Evolutionary conservation across 1,140 invertebrate genomes (phyloP).

Genomic region (Cherax quadricarinatus): DNA sequence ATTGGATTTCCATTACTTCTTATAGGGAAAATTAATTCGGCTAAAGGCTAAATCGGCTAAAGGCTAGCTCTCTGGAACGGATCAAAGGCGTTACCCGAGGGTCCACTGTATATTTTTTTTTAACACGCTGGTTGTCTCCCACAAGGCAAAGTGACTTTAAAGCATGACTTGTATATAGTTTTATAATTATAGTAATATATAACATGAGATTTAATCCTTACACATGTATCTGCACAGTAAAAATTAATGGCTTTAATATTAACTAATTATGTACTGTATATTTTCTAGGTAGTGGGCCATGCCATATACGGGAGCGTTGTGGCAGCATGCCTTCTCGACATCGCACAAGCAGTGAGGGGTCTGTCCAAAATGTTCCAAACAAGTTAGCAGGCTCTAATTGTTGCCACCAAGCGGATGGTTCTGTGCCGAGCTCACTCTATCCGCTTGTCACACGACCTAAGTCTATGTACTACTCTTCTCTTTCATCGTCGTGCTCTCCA

Average conservation of each 20-base stretch:
- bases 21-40: too few relatives aligned
- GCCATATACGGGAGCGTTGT: constrained; percentile 31
- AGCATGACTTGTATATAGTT: too few relatives aligned
- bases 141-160: too few relatives aligned
- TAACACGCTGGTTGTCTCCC: too few relatives aligned
- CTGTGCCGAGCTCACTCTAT: constrained; percentile 22
- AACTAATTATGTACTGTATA: not conserved
- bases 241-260: not conserved
- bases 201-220: too few relatives aligned
- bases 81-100: too few relatives aligned
- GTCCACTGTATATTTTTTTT: too few relatives aligned
- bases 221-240: too few relatives aligned
- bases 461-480: constrained; percentile 64
- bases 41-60: too few relatives aligned
- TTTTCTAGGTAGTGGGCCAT: not conserved
- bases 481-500: constrained; percentile 59
- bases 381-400: constrained; percentile 37
- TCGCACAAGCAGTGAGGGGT: constrained; percentile 62
- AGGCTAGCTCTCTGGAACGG: too few relatives aligned
- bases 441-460: constrained; percentile 58
- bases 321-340: constrained; percentile 63
- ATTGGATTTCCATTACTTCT: too few relatives aligned
- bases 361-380: constrained; percentile 47
- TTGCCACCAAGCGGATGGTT: constrained; percentile 52
- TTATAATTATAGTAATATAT: too few relatives aligned